Evolutionary conservation across 2,113 vertebrate species (phyloP), one percentile per base, ranked within the genome.

Genomic region (Gorsachius goisagi): DNA sequence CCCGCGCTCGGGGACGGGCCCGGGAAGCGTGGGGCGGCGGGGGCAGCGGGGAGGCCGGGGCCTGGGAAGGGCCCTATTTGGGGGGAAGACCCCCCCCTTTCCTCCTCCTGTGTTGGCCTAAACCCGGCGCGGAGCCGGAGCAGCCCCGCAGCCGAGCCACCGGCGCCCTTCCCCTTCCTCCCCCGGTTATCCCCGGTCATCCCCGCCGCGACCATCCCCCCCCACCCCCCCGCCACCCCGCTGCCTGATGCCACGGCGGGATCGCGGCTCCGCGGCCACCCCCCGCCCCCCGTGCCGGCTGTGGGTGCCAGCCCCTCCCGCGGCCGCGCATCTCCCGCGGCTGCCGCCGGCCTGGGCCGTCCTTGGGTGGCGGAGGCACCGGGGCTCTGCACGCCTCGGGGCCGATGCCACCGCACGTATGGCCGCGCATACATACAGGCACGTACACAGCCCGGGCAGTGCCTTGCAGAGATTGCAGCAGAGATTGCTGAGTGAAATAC

Each of bases 171-270:
- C 81, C 9, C 11, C 23, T 4, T 52, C 3, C 13, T 41, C 39
- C 47, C 41, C 72, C 7, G 23, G 12, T 58, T 62, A 28, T 73
- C 55, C 59, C 59, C 69, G 4, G 0, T 16, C 23, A 58, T 39
- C 9, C 28, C 63, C 15, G 3, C 3, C 6, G 60, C 9, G 13
- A 15, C 2, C 12, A 37, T 12, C 64, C 1, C 11, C 2, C 44
- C 81, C 47, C 81, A 27, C 0, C 11, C n/a, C 21, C 6, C 55
- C 2, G n/a, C n/a, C n/a, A n/a, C n/a, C n/a, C n/a, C n/a, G n/a
- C 5, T 6, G 68, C 81, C 52, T 12, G 33, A 7, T 30, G 58
- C 37, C 6, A 0, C 18, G 12, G 44, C 11, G 24, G 52, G 41
- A 30, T 8, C 2, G 59, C 9, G 33, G 45, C 24, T 53, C 9